These are phyloP conservation scores for Lycorma delicatula DNA, from an alignment of 1,140 invertebrate genomes.

Conservation along the genomic window DNA sequence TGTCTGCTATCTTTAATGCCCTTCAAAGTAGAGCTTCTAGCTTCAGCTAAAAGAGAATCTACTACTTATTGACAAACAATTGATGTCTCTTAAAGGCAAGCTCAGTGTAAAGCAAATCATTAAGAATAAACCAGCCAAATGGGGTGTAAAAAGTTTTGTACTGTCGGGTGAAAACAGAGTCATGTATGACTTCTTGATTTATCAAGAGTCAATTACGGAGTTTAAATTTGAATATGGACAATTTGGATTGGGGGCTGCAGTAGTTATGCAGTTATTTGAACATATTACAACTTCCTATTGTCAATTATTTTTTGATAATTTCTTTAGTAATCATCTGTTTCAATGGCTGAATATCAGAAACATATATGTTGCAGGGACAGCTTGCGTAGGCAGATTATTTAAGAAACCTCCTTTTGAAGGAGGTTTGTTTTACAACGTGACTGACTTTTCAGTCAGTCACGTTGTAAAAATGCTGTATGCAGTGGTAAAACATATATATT, in stretches of 20 bases:
- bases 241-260: not conserved
- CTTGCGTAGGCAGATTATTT: slow-evolving; percentile 14
- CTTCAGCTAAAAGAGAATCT: slow-evolving; percentile 13
- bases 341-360: slow-evolving; percentile 5
- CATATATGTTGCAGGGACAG: slow-evolving; percentile 16
- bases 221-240: slow-evolving; percentile 2
- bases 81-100: slow-evolving; percentile 30
- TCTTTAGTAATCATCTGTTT: slow-evolving; percentile 7
- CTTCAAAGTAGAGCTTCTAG: slow-evolving; percentile 4
- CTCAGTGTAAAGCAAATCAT: slow-evolving; percentile 25
- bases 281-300: not conserved
- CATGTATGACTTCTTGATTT: slow-evolving; percentile 25
- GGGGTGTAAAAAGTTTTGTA: slow-evolving; percentile 26
- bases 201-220: slow-evolving; percentile 12
- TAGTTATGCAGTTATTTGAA: slow-evolving; percentile 12
- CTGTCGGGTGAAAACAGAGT: slow-evolving; percentile 25
- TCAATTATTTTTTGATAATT: slow-evolving; percentile 18
- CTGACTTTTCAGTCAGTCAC: too few species aligned
- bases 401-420: slow-evolving; percentile 14
- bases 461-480: too few species aligned
- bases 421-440: too few species aligned
- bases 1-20: slow-evolving; percentile 17
- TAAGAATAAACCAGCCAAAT: slow-evolving; percentile 16
- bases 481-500: too few species aligned
- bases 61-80: slow-evolving; percentile 29